These are phyloP conservation scores for Portevinia maculata DNA, from an alignment of 2,888 invertebrate species.

Conservation along the genomic window DNA sequence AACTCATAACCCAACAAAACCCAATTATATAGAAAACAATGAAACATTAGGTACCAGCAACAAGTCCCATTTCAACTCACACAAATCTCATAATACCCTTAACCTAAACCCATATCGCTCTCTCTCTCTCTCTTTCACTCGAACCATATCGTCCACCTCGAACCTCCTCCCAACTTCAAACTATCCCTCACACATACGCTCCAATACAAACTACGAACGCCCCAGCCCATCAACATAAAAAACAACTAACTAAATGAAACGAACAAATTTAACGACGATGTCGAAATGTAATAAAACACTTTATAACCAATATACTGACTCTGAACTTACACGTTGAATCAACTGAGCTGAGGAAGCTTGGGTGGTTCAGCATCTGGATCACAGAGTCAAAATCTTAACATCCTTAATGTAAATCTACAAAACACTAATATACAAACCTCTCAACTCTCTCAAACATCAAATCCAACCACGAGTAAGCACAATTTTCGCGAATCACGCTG, in stretches of 20 bases:
- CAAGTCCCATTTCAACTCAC: neutral
- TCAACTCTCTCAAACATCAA: no score
- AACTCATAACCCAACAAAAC: no score
- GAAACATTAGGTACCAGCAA: neutral
- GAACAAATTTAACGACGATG: neutral
- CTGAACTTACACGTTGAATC: no score
- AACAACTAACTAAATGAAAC: neutral
- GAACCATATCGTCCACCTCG: neutral
- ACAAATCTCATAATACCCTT: neutral
- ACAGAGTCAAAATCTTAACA: no score
- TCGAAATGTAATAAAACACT: no score
- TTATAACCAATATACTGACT: constrained; percentile 1
- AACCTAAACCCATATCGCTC: neutral
- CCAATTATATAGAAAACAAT: neutral
- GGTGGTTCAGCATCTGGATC: no score
- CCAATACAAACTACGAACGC: neutral
- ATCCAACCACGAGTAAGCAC: no score
- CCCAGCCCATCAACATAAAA: neutral
- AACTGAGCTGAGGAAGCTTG: no score
- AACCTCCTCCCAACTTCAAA: no score
- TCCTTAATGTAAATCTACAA: no score
- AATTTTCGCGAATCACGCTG: no score
- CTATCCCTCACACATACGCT: neutral
- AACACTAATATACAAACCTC: no score
- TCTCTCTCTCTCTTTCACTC: neutral